Conservation (phyloP, 2,888 invertebrate species). For the Odontocerum albicorne region DNA sequence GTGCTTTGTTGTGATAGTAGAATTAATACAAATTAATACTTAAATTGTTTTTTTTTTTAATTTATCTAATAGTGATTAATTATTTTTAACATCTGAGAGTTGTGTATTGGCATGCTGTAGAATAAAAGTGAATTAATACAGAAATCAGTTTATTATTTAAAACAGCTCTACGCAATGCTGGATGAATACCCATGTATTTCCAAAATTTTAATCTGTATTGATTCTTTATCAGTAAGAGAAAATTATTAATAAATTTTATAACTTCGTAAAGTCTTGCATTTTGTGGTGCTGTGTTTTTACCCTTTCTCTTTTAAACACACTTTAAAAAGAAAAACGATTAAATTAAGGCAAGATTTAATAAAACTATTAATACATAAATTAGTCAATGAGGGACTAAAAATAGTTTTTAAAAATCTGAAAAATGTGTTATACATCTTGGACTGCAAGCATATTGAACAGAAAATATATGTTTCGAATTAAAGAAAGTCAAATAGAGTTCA, state of each 20-base stretch:
- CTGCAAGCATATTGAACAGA: too few relatives aligned
- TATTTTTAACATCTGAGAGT: slow-evolving; percentile 18
- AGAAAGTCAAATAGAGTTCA: too few relatives aligned
- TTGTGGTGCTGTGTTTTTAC: slow-evolving; percentile 35
- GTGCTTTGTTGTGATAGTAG: slow-evolving; percentile 28
- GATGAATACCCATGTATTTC: slow-evolving; percentile 18
- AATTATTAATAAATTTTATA: background rate
- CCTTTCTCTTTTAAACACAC: slow-evolving; percentile 18
- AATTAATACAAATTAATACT: slow-evolving; percentile 31
- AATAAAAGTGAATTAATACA: slow-evolving; percentile 34
- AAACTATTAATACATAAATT: too few relatives aligned
- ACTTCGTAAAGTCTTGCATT: slow-evolving; percentile 27
- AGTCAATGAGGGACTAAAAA: too few relatives aligned
- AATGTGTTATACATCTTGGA: too few relatives aligned
- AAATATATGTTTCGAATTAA: too few relatives aligned
- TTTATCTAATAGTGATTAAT: slow-evolving; percentile 34
- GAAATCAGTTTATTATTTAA: slow-evolving; percentile 35
- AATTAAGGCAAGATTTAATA: too few relatives aligned
- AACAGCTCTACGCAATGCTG: slow-evolving; percentile 37
- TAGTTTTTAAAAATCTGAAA: too few relatives aligned
- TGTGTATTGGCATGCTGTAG: slow-evolving; percentile 36
- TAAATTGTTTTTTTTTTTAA: slow-evolving; percentile 21
- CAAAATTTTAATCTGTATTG: slow-evolving; percentile 1
- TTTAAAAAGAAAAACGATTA: too few relatives aligned
- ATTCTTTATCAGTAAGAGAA: background rate